Conservation (phyloP, 1,140 invertebrate species). For the Chironomus striatipennis region DNA sequence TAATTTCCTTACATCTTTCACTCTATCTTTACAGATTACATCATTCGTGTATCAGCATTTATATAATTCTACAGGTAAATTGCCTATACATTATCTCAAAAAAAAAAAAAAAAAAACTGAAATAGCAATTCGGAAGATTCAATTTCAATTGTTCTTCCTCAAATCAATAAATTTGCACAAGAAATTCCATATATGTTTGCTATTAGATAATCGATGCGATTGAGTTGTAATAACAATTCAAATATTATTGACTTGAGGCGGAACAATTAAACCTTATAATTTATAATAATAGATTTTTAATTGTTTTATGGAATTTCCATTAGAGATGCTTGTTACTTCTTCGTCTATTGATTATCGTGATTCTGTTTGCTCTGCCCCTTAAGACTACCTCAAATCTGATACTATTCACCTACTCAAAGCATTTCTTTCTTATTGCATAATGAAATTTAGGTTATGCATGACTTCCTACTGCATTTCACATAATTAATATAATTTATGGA, state of each 20-base stretch:
- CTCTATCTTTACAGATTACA: background rate
- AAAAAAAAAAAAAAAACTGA: no score
- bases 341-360: background rate
- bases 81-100: no score
- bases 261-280: background rate
- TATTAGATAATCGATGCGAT: conserved; percentile 1
- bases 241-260: background rate
- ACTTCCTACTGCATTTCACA: no score
- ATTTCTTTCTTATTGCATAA: no score
- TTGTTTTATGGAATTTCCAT: background rate
- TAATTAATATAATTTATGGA: background rate
- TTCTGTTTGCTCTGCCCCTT: no score
- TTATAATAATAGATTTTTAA: background rate
- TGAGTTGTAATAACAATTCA: background rate
- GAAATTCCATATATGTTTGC: background rate
- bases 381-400: no score
- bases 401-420: no score
- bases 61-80: conserved; percentile 18
- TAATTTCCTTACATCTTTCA: background rate
- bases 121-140: background rate
- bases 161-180: conserved; percentile 3
- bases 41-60: conserved; percentile 15
- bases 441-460: no score
- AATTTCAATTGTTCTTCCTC: conserved; percentile 13
- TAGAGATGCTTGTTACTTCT: conserved; percentile 7